Evolutionary conservation across 1,140 invertebrate genomes (phyloP).

Genomic region (Eupeodes corollae): DNA sequence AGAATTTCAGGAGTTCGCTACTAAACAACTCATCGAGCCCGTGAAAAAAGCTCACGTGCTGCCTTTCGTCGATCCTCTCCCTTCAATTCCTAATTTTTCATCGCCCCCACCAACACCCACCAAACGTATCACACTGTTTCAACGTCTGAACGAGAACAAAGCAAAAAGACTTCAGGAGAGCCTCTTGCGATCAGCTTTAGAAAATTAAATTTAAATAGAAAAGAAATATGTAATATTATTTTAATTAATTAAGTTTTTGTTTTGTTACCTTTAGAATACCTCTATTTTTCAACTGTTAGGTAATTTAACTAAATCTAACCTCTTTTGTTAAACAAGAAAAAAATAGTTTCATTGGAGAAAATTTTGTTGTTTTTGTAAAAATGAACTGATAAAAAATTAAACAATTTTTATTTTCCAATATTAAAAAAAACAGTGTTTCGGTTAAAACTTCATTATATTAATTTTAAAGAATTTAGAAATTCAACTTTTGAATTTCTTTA

Average conservation of each 20-base stretch:
- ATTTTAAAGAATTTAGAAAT: no score
- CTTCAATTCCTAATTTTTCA: constrained; percentile 22
- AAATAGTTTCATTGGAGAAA: no score
- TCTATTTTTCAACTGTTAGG: no score
- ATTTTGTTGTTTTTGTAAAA: no score
- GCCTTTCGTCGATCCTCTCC: constrained; percentile 21
- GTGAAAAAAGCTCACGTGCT: constrained; percentile 1
- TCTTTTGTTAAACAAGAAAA: no score
- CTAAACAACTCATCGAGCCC: background rate
- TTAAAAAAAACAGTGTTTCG: no score
- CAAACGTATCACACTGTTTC: constrained; percentile 15
- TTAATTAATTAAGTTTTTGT: background rate
- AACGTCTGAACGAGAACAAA: constrained; percentile 14
- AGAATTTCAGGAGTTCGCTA: background rate
- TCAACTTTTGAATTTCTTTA: no score
- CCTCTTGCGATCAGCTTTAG: constrained; percentile 25
- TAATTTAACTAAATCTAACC: no score
- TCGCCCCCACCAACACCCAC: constrained; percentile 10
- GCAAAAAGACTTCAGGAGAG: constrained; percentile 10
- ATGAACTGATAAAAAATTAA: no score
- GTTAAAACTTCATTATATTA: no score
- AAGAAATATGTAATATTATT: constrained; percentile 4
- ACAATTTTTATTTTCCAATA: no score
- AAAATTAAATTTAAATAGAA: constrained; percentile 17
- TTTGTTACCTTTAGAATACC: no score